Evolutionary conservation across 2,888 invertebrate genomes (phyloP).

Genomic region (Scaptomyza parva): DNA sequence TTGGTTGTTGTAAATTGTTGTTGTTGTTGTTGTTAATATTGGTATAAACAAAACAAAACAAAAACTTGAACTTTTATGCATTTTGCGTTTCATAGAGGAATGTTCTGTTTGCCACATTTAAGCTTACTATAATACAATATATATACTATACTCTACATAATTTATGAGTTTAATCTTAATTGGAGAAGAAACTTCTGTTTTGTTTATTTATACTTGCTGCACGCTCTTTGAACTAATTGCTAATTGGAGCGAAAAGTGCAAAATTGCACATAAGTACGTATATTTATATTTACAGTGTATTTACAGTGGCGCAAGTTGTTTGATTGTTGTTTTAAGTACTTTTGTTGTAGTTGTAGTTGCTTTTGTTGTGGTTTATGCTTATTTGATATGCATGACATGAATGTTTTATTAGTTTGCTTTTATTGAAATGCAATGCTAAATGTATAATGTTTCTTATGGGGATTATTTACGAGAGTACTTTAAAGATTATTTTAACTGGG

Average conservation of each 20-base stretch:
- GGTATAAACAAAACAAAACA: conserved; percentile 45
- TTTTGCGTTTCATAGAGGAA: conserved; percentile 65
- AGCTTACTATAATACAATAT: too few relatives aligned
- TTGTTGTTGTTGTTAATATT: conserved; percentile 38
- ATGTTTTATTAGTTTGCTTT: conserved; percentile 48
- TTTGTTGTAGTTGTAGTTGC: conserved; percentile 21
- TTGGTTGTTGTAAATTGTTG: conserved; percentile 76
- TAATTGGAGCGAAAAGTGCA: conserved; percentile 62
- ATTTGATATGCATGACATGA: conserved; percentile 75
- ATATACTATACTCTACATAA: conserved; percentile 14
- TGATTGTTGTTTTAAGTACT: conserved; percentile 42
- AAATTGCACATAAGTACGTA: conserved; percentile 49
- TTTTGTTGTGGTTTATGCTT: conserved; percentile 42
- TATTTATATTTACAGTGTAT: conserved; percentile 71
- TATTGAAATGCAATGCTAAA: conserved; percentile 41
- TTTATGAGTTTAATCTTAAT: conserved; percentile 29
- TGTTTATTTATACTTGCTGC: conserved; percentile 17
- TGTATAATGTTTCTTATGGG: conserved; percentile 15
- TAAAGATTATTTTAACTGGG: conserved; percentile 37
- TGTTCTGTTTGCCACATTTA: conserved; percentile 47
- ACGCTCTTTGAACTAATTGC: conserved; percentile 58
- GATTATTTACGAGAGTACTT: conserved; percentile 30
- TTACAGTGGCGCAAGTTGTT: conserved; percentile 60
- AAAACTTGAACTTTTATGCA: conserved; percentile 68
- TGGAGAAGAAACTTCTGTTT: conserved; percentile 31